These are phyloP conservation scores for Plagiodera versicolora DNA, from an alignment of 2,888 invertebrate genomes.

Conservation along the genomic window DNA sequence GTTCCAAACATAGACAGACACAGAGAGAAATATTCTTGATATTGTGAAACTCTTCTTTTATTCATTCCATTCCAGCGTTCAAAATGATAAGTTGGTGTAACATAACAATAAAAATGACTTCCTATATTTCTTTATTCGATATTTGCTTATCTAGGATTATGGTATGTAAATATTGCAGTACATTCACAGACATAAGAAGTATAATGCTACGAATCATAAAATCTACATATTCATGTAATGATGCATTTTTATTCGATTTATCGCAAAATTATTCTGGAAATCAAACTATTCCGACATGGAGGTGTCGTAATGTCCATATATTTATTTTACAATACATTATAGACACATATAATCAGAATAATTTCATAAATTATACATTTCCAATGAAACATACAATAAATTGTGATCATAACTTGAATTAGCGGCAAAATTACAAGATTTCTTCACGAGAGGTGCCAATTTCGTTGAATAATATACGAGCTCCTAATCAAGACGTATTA, in stretches of 20 bases:
- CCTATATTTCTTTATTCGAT: background rate
- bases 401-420: slow-evolving; percentile 5
- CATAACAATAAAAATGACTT: background rate
- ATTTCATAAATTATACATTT: slow-evolving; percentile 17
- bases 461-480: background rate
- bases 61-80: too few species aligned
- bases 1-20: too few species aligned
- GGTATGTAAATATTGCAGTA: background rate
- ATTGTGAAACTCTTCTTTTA: too few species aligned
- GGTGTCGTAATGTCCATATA: slow-evolving; percentile 15
- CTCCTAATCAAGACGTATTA: background rate
- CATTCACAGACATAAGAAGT: background rate
- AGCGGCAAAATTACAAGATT: slow-evolving; percentile 1
- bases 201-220: background rate
- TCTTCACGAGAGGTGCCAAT: slow-evolving; percentile 9
- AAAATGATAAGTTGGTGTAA: background rate
- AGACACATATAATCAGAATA: slow-evolving; percentile 8
- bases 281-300: slow-evolving; percentile 1
- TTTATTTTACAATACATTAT: slow-evolving; percentile 9
- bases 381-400: background rate
- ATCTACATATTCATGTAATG: slow-evolving; percentile 5
- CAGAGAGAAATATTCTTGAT: too few species aligned
- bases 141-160: background rate
- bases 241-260: slow-evolving; percentile 13
- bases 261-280: slow-evolving; percentile 10